A percentile compares a stretch with the other conserved stretches of the same genome.
Evolutionary conservation across 2,888 invertebrate species (phyloP).

Genomic region (Ichneumoninae sp.): DNA sequence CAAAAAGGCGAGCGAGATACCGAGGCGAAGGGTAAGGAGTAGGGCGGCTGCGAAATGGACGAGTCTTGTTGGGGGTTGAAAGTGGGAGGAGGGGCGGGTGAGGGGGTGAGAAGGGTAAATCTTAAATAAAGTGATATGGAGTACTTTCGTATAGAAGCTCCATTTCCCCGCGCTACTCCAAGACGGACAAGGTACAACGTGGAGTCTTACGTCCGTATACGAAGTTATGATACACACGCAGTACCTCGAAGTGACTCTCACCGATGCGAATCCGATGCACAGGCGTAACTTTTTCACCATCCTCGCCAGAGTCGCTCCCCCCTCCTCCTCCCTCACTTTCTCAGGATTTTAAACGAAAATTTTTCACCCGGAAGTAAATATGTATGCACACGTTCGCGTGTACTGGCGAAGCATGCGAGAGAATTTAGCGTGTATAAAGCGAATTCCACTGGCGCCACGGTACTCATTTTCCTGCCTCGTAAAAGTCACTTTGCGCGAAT

Average conservation of each 20-base stretch:
- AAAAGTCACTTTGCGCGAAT: constrained; percentile 71
- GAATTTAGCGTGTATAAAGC: constrained; percentile 4
- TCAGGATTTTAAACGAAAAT: constrained; percentile 33
- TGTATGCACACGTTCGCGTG: constrained; percentile 1
- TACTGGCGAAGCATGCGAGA: not conserved
- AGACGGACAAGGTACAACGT: constrained; percentile 52
- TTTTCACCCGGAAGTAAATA: constrained; percentile 31
- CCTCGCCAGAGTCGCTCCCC: not conserved
- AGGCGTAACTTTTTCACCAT: constrained; percentile 41
- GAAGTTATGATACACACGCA: not conserved
- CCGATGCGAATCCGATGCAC: constrained; percentile 48
- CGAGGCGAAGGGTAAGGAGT: constrained; percentile 59
- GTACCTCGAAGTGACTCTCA: not conserved
- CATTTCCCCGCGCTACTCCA: constrained; percentile 78
- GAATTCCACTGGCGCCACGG: not conserved
- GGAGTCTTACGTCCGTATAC: not conserved
- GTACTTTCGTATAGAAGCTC: constrained; percentile 84
- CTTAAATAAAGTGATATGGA: constrained; percentile 85
- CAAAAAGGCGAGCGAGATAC: constrained; percentile 55
- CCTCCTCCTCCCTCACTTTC: not conserved
- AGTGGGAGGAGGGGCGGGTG: constrained; percentile 74
- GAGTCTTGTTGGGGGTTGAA: constrained; percentile 84
- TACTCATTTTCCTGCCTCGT: constrained; percentile 61
- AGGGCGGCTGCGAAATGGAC: constrained; percentile 82
- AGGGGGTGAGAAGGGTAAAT: constrained; percentile 82